phyloP scores from a whole-genome alignment of 2,113 vertebrate genomes.

The Falcunculus frontatus region DNA sequence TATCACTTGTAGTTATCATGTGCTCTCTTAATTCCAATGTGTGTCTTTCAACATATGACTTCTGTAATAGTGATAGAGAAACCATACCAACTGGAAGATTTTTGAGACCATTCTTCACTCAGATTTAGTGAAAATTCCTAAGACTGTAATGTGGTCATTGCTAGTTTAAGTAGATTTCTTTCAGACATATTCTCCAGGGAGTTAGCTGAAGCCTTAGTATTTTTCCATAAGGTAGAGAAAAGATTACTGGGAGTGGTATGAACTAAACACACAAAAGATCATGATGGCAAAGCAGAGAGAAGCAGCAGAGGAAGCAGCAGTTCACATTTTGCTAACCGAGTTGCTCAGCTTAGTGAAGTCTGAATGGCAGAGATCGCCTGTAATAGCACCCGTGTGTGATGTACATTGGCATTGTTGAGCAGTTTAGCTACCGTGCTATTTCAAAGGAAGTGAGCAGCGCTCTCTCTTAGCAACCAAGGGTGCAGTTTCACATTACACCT shows the following conservation, averaged over 20 bases:
- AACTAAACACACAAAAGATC: background rate
- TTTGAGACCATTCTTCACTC: background rate
- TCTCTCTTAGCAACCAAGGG: conserved; percentile 51
- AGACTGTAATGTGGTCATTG: background rate
- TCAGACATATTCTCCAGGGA: background rate
- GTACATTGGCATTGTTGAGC: background rate
- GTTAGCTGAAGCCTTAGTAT: background rate
- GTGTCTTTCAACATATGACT: background rate
- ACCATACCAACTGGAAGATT: background rate
- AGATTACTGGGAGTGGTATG: background rate
- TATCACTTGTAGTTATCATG: background rate
- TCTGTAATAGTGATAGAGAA: background rate
- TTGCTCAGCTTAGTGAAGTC: background rate
- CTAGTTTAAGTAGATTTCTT: background rate
- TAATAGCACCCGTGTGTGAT: background rate
- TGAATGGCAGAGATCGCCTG: background rate
- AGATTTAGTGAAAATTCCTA: background rate
- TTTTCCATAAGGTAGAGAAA: background rate
- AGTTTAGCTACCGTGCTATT: background rate
- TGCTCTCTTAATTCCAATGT: background rate
- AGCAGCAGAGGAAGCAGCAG: background rate
- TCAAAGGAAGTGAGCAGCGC: conserved; percentile 1
- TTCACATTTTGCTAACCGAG: background rate
- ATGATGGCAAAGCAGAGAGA: background rate
- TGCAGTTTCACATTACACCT: conserved; percentile 43